Evolutionary conservation across 2,888 invertebrate genomes (phyloP).

Genomic region (Ommatoiulus sabulosus): DNA sequence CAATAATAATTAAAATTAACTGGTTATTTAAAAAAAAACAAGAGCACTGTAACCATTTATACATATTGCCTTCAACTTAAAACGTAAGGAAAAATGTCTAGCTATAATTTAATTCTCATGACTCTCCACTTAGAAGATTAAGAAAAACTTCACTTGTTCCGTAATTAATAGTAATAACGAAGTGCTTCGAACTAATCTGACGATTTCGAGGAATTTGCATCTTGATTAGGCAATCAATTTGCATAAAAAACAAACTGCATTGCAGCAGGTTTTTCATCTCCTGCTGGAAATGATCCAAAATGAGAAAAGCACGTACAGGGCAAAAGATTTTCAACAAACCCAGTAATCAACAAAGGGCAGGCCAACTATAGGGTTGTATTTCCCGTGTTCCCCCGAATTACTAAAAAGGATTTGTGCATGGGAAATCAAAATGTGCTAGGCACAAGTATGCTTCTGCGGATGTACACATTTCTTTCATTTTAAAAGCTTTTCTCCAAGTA

Average conservation of each 20-base stretch:
- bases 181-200: background rate
- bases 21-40: too few species aligned
- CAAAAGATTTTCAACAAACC: background rate
- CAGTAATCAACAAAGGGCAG: conserved; percentile 30
- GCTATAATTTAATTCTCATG: too few species aligned
- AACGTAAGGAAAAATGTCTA: too few species aligned
- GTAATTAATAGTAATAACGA: background rate
- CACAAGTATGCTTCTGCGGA: background rate
- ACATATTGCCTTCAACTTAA: too few species aligned
- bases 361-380: background rate
- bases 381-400: background rate
- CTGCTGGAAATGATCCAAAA: conserved; percentile 38
- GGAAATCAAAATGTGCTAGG: conserved; percentile 23
- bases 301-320: background rate
- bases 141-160: background rate
- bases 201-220: conserved; percentile 16
- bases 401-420: background rate
- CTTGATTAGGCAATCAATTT: background rate
- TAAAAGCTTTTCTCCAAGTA: background rate
- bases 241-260: conserved; percentile 36
- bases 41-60: too few species aligned
- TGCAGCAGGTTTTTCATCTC: background rate
- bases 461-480: background rate
- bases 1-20: too few species aligned
- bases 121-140: too few species aligned